These are phyloP conservation scores for Criorhina ranunculi DNA, from an alignment of 2,888 invertebrate genomes.

Conservation along the genomic window DNA sequence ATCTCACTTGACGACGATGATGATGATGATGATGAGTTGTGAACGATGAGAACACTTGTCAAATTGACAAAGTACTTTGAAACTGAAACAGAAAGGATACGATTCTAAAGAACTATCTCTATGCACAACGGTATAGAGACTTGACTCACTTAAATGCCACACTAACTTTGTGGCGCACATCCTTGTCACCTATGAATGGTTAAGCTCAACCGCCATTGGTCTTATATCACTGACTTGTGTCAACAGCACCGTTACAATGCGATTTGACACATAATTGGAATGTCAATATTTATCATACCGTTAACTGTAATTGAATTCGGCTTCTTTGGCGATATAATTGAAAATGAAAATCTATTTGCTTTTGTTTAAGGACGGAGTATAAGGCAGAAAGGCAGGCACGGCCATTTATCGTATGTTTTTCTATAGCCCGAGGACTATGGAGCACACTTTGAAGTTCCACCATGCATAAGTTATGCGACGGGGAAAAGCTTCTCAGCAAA, in stretches of 20 bases:
- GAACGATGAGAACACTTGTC: constrained; percentile 81
- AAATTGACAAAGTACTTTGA: constrained; percentile 80
- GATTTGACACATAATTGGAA: constrained; percentile 66
- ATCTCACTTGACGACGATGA: constrained; percentile 59
- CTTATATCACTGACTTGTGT: constrained; percentile 55
- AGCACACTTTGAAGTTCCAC: constrained; percentile 47
- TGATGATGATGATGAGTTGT: constrained; percentile 77
- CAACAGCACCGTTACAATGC: constrained; percentile 28
- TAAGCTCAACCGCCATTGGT: not conserved
- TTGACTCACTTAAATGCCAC: constrained; percentile 58
- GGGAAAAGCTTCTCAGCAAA: constrained; percentile 26
- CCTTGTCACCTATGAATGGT: constrained; percentile 15
- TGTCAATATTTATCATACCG: constrained; percentile 65
- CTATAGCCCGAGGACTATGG: not conserved
- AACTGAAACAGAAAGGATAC: constrained; percentile 78
- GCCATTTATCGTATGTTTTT: constrained; percentile 7
- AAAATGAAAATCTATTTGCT: constrained; percentile 68
- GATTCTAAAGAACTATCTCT: not conserved
- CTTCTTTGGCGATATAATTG: constrained; percentile 50
- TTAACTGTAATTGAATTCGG: constrained; percentile 57
- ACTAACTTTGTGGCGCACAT: constrained; percentile 53
- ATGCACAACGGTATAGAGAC: not conserved
- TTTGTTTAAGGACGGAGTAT: constrained; percentile 8
- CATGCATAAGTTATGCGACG: constrained; percentile 55
- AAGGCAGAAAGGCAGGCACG: not conserved